Base-by-base conservation (phyloP, 2,888 invertebrate genomes). In the Drosophila phalerata region DNA sequence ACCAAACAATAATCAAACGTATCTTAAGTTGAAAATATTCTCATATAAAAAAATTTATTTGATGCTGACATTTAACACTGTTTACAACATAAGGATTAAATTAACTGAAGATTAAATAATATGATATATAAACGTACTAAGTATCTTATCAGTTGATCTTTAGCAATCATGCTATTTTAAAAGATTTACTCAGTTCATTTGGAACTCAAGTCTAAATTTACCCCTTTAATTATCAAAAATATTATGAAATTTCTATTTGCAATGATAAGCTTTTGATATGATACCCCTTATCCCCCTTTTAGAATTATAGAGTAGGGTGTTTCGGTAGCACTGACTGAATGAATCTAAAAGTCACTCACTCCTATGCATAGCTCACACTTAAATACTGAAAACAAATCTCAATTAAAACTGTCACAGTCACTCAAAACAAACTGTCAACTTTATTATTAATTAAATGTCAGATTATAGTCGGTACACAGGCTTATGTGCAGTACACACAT, bases 381-480 rank as follows among this genome's bases (percentile, higher is more conserved):
- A 32, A 22, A 70, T 56, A 58, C 43, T 58, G 75, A 49, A 73
- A 78, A 84, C 80, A 88, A 89, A 88, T 86, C 80, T 90, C 88
- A 90, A 90, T 89, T 90, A 88, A 81, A 90, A 81, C 90, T 90
- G 90, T 90, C 90, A 90, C 79, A 82, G 80, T 86, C 81, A 86
- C 82, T 86, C 81, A 89, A 76, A 90, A 88, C 90, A 87, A 89
- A 78, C 89, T 90, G 89, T 90, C 89, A 81, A 84, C 83, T 89
- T 90, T 89, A 90, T 90, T 90, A 91, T 89, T 91, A 91, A 91
- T 90, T 91, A 90, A 90, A 88, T 89, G 90, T 85, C 90, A 90
- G 90, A 87, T 90, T 90, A 86, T 77, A 82, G 78, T 83, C 79
- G 77, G n/a, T 74, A 67, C 71, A 61, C 70, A 64, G 43, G 30